Evolutionary conservation across 2,888 invertebrate genomes (phyloP), one percentile per base, ranked within the genome.

Genomic region (Orchesella flavescens): DNA sequence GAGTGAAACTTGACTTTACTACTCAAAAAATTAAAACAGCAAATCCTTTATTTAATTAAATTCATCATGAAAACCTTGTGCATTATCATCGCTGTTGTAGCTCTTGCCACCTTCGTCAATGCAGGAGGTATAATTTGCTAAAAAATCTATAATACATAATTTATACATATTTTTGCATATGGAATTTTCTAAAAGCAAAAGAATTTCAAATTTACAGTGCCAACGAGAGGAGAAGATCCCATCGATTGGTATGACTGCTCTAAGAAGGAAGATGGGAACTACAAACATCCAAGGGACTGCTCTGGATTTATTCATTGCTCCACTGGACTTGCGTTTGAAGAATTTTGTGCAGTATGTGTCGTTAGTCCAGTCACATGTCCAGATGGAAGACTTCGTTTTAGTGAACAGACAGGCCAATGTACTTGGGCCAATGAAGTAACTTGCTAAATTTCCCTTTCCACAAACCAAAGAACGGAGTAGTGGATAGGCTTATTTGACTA

Each of bases 231-330:
- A 13, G 57, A 57, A 17, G n/a, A 57, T 7, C 57, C 57, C 7
- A 57, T 57, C 17, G 57, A 57, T n/a, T 57, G 57, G 57, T 57
- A 57, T 17, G 57, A 57, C n/a, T 57, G 57, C n/a, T 57, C 57
- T n/a, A 17, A 5, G n/a, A 57, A 57, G 57, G 12, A 9, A 57
- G 57, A 57, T 17, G n/a, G 57, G 12, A 57, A 57, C 19, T 57
- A 57, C 57, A 7, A 7, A n/a, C 10, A 57, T n/a, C 57, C 57
- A 57, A 9, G n/a, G 7, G 57, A 57, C 7, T 57, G 57, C 57
- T 7, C 10, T 7, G n/a, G n/a, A 13, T n/a, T 57, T 17, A 57
- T 57, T 57, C 19, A 13, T n/a, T 57, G 57, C 19, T 57, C 57
- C 17, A 5, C 7, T n/a, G 57, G 57, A n/a, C n/a, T 57, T 57